Conservation (phyloP, 2,797 vertebrate genomes). For the Pterois miles region DNA sequence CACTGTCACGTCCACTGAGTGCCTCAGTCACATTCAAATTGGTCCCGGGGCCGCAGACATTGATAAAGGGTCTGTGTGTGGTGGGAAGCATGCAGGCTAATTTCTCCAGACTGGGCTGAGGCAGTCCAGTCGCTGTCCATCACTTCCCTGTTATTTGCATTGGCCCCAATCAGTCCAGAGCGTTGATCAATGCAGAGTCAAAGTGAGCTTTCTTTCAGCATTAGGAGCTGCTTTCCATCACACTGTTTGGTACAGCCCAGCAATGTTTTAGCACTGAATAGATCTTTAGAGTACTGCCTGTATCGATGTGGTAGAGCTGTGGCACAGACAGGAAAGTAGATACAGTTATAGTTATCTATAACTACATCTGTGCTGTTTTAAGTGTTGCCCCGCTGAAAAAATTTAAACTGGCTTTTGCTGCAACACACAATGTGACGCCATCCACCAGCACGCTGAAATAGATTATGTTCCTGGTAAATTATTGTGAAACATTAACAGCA, state of each 20-base stretch:
- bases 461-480: neutral
- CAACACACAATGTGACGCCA: neutral
- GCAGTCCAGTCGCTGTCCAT: slow-evolving; percentile 65
- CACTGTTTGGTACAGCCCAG: neutral
- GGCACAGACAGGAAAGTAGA: neutral
- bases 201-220: slow-evolving; percentile 69
- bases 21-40: slow-evolving; percentile 75
- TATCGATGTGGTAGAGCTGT: neutral
- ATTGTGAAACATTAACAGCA: neutral
- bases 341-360: neutral
- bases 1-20: slow-evolving; percentile 77
- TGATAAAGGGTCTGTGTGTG: slow-evolving; percentile 67
- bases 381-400: rapidly evolving
- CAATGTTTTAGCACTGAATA: slow-evolving; percentile 13
- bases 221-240: slow-evolving; percentile 66
- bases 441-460: neutral
- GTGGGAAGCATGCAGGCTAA: slow-evolving; percentile 48
- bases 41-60: slow-evolving; percentile 68
- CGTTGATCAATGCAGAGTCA: slow-evolving; percentile 75
- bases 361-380: neutral
- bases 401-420: neutral
- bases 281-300: neutral
- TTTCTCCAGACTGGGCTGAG: slow-evolving; percentile 55
- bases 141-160: slow-evolving; percentile 70
- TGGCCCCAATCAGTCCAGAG: slow-evolving; percentile 65